Percentiles rank a stretch among this genome's conserved stretches.
These are phyloP conservation scores for Trididemnum miniatum DNA, from an alignment of 23 tunicate species.

Conservation along the genomic window DNA sequence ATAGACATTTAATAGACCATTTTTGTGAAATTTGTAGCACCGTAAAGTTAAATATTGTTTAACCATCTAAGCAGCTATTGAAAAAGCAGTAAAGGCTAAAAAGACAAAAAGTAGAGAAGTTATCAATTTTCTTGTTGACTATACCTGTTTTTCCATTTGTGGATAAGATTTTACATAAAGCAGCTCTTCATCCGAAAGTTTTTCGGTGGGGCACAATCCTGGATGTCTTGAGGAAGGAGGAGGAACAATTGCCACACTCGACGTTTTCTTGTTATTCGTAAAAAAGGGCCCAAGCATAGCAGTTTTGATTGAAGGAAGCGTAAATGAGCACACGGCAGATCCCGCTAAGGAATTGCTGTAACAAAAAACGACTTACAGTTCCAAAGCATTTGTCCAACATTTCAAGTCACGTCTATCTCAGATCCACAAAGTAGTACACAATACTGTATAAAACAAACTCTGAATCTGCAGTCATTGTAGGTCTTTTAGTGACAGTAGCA, in stretches of 20 bases:
- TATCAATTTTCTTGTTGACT: no score
- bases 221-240: slow-evolving; percentile 62
- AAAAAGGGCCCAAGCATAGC: slow-evolving; percentile 53
- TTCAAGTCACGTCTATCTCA: no score
- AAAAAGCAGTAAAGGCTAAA: no score
- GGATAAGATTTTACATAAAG: slow-evolving; percentile 76
- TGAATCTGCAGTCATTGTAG: no score
- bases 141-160: slow-evolving; percentile 62
- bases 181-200: slow-evolving; percentile 53
- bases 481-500: no score
- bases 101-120: no score
- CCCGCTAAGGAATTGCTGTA: slow-evolving; percentile 70
- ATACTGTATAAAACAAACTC: no score
- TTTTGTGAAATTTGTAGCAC: background rate
- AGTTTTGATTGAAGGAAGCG: slow-evolving; percentile 37
- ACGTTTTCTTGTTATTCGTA: background rate
- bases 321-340: slow-evolving; percentile 72
- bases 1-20: background rate
- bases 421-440: no score
- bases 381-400: no score
- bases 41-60: background rate
- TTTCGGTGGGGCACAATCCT: slow-evolving; percentile 53
- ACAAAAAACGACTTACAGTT: background rate
- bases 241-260: background rate
- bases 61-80: no score